Conservation (phyloP, 2,113 vertebrate genomes). For the Asarcornis scutulata region DNA sequence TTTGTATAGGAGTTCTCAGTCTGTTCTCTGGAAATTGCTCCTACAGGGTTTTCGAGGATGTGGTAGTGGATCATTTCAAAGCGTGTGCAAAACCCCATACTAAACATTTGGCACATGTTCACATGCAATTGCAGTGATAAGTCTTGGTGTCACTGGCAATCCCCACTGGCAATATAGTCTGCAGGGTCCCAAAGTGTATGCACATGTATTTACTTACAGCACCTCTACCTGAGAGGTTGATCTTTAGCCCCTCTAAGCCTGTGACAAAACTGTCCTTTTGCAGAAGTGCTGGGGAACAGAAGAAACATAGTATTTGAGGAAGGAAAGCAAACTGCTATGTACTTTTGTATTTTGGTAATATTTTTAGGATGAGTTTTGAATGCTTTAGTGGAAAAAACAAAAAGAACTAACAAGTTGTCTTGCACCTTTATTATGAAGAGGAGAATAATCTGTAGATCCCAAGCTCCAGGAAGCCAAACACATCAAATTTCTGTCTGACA, state of each 20-base stretch:
- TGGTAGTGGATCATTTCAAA: background rate
- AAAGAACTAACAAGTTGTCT: background rate
- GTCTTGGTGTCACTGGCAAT: background rate
- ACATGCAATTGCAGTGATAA: background rate
- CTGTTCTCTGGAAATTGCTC: background rate
- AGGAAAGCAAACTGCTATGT: background rate
- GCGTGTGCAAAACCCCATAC: background rate
- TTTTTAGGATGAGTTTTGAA: background rate
- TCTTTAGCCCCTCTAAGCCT: background rate
- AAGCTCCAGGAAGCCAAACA: background rate
- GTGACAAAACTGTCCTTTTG: background rate
- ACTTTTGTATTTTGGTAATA: background rate
- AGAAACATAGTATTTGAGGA: background rate
- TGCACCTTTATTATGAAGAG: background rate
- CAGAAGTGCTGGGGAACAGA: background rate
- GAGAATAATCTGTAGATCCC: background rate
- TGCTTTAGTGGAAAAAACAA: background rate
- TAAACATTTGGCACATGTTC: background rate
- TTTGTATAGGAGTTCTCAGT: background rate
- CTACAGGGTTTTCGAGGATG: background rate
- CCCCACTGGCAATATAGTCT: background rate
- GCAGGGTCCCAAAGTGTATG: background rate
- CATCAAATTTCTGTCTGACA: background rate
- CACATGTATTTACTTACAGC: background rate
- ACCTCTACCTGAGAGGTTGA: background rate